Conservation (phyloP, 2,113 vertebrate species). For the Bagarius yarrelli region DNA sequence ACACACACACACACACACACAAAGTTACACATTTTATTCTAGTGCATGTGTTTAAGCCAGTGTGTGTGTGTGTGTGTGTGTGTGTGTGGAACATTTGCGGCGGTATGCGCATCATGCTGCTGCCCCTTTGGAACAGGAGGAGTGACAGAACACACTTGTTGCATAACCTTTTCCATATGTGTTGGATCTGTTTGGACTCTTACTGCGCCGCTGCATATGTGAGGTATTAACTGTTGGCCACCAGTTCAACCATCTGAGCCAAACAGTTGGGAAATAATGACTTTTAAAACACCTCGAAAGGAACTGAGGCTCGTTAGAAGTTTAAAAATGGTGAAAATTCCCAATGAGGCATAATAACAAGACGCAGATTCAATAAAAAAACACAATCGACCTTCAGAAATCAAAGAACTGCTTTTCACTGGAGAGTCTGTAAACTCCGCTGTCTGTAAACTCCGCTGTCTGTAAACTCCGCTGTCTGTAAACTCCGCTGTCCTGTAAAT, state of each 20-base stretch:
- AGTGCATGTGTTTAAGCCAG: not conserved
- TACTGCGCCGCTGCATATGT: conserved; percentile 41
- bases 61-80: conserved; percentile 14
- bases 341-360: conserved; percentile 22
- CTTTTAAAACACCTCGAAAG: conserved; percentile 37
- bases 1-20: not conserved
- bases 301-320: conserved; percentile 18
- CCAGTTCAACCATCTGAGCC: conserved; percentile 37
- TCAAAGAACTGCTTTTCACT: not conserved
- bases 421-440: not conserved
- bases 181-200: conserved; percentile 23
- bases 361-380: not conserved
- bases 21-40: no score
- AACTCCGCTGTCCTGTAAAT: no score
- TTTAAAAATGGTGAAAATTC: conserved; percentile 21
- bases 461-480: no score
- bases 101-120: conserved; percentile 37
- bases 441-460: not conserved
- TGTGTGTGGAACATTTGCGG: conserved; percentile 30
- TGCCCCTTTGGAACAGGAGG: conserved; percentile 40
- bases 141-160: conserved; percentile 43
- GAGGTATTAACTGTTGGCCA: conserved; percentile 41
- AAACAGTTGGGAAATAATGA: conserved; percentile 31
- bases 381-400: not conserved
- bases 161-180: conserved; percentile 46